A percentile compares a stretch with the other conserved stretches of the same genome.
Evolutionary conservation across 2,888 invertebrate species (phyloP).

Genomic region (Brachycybe producta): DNA sequence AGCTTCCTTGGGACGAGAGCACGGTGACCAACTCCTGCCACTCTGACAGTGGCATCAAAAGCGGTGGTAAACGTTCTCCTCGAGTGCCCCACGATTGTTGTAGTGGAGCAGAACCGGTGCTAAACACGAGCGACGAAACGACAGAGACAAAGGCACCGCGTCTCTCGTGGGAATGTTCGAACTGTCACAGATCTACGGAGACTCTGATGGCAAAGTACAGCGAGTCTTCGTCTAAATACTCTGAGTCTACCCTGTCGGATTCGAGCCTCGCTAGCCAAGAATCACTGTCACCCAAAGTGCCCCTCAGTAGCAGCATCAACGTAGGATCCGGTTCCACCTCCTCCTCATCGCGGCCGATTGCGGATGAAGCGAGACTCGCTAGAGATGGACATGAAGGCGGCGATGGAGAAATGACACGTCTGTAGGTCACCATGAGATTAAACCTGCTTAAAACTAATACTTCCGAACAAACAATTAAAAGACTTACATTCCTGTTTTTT

Average conservation of each 20-base stretch:
- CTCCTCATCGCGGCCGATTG: background rate
- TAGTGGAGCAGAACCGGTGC: background rate
- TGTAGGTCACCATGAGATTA: no score
- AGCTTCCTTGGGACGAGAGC: slow-evolving; percentile 18
- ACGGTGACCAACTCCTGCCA: slow-evolving; percentile 18
- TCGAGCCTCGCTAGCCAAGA: slow-evolving; percentile 18
- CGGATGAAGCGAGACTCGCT: background rate
- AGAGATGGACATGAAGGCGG: no score
- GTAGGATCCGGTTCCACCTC: background rate
- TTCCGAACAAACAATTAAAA: background rate
- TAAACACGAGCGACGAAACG: background rate
- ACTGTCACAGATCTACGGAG: slow-evolving; percentile 10
- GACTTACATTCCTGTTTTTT: background rate
- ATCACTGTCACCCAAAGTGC: slow-evolving; percentile 11
- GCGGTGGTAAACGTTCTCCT: slow-evolving; percentile 9
- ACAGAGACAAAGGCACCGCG: background rate
- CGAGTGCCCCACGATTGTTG: background rate
- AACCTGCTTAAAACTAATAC: background rate
- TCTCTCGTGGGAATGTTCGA: slow-evolving; percentile 15
- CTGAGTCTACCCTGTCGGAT: slow-evolving; percentile 15
- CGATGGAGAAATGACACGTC: no score
- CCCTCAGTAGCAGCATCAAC: background rate
- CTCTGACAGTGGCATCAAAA: slow-evolving; percentile 20
- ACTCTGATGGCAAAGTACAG: slow-evolving; percentile 4
- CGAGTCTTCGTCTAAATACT: slow-evolving; percentile 3